Evolutionary conservation across 2,797 vertebrate genomes (phyloP).

Genomic region (Microctenopoma steveboyesi): DNA sequence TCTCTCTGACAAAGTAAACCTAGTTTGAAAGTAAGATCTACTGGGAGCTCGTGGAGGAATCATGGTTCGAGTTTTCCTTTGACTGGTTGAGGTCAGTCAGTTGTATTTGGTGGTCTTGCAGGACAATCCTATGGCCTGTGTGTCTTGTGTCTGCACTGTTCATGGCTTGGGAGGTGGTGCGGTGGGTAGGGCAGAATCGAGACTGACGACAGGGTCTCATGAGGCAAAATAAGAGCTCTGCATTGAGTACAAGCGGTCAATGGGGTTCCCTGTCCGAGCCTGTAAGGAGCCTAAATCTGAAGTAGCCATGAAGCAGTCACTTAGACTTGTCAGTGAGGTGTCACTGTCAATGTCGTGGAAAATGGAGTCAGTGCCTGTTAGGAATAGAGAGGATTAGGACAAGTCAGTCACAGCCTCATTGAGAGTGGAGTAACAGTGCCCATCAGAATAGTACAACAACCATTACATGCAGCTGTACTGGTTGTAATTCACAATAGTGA

Average conservation of each 20-base stretch:
- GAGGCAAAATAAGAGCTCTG: conserved; percentile 96
- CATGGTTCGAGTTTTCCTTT: conserved; percentile 27
- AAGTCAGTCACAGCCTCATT: too few species aligned
- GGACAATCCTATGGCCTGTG: conserved; percentile 27
- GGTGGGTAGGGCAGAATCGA: not conserved
- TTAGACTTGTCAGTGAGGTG: conserved; percentile 93
- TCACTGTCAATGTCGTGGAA: conserved; percentile 95
- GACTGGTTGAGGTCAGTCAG: conserved; percentile 37
- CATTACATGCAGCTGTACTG: too few species aligned
- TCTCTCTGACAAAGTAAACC: conserved; percentile 1
- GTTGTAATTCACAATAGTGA: too few species aligned
- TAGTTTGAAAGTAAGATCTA: not conserved
- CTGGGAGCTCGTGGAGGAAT: not conserved
- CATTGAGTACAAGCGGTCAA: conserved; percentile 95
- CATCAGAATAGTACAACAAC: too few species aligned
- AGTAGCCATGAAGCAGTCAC: conserved; percentile 90
- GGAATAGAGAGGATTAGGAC: not conserved
- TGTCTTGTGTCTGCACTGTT: conserved; percentile 3
- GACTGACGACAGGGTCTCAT: conserved; percentile 76
- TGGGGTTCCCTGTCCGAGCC: conserved; percentile 89
- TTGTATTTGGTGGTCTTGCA: conserved; percentile 29
- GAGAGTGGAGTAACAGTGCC: too few species aligned
- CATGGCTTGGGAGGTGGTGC: not conserved
- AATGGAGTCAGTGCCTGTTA: conserved; percentile 90
- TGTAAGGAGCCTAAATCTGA: conserved; percentile 87